Evolutionary conservation across 2,113 vertebrate species (phyloP).

Genomic region (Nycticebus coucang): DNA sequence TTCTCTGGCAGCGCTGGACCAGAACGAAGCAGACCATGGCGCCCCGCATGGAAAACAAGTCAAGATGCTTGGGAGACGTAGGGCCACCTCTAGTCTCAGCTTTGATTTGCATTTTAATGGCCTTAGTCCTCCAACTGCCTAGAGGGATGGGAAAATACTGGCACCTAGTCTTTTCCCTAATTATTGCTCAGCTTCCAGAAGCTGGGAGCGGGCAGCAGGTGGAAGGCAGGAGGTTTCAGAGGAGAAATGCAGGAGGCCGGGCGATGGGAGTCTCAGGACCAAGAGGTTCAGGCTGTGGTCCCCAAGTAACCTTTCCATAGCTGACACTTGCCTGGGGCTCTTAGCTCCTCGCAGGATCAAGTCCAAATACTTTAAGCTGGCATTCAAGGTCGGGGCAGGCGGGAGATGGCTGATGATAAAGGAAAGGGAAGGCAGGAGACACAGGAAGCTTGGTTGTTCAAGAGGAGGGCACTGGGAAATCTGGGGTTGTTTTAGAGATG

Average conservation of each 20-base stretch:
- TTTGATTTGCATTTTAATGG: conserved; percentile 82
- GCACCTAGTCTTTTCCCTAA: conserved; percentile 67
- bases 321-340: not conserved
- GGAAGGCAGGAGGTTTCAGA: not conserved
- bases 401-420: not conserved
- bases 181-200: conserved; percentile 51
- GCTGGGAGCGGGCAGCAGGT: conserved; percentile 33
- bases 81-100: conserved; percentile 62
- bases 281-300: not conserved
- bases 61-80: not conserved
- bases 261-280: fast-evolving
- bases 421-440: not conserved
- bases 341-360: not conserved
- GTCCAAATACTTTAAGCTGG: not conserved
- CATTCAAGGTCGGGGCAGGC: not conserved
- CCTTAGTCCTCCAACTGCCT: conserved; percentile 66
- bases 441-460: too few species aligned
- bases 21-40: conserved; percentile 83
- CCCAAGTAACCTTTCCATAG: not conserved
- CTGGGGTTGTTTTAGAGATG: not conserved
- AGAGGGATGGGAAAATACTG: conserved; percentile 14
- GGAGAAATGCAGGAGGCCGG: fast-evolving
- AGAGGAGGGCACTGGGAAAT: not conserved
- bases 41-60: not conserved
- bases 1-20: conserved; percentile 79